Evolutionary conservation across 1,140 invertebrate genomes (phyloP).

Genomic region (Rhagoletis pomonella): DNA sequence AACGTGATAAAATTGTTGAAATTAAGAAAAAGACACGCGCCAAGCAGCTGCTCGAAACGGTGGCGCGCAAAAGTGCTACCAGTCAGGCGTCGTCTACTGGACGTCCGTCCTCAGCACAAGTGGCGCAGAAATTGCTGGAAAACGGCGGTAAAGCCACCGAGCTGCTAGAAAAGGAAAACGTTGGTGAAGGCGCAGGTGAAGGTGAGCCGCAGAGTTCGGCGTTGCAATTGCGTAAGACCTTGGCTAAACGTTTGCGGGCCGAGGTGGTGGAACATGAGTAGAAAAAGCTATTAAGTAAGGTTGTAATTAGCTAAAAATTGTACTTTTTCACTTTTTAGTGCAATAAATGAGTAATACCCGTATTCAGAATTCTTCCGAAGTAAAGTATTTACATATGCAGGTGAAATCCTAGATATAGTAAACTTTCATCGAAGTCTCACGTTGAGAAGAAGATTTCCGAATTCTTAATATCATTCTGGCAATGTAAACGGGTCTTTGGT

Average conservation of each 20-base stretch:
- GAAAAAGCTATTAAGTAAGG: not conserved
- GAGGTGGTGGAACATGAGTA: constrained; percentile 81
- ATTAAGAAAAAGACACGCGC: constrained; percentile 90
- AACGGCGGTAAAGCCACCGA: constrained; percentile 71
- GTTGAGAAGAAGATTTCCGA: too few relatives aligned
- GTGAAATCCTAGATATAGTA: too few relatives aligned
- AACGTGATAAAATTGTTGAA: constrained; percentile 91
- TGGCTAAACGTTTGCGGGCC: constrained; percentile 87
- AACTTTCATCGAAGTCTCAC: too few relatives aligned
- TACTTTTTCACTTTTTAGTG: too few relatives aligned
- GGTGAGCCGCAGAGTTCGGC: constrained; percentile 73
- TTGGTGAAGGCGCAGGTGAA: not conserved
- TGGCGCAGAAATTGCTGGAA: constrained; percentile 79
- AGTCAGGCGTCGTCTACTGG: constrained; percentile 60
- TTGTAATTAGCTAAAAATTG: too few relatives aligned
- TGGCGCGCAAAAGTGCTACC: constrained; percentile 66
- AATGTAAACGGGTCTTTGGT: too few relatives aligned
- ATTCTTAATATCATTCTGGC: too few relatives aligned
- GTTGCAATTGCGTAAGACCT: constrained; percentile 85
- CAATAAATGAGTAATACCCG: too few relatives aligned
- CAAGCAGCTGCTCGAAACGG: constrained; percentile 81
- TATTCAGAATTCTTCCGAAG: too few relatives aligned
- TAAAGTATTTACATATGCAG: too few relatives aligned
- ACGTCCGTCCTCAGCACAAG: constrained; percentile 82
- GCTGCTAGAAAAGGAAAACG: constrained; percentile 58